Conservation (phyloP, 2,888 invertebrate genomes). For the Galeruca laticollis region DNA sequence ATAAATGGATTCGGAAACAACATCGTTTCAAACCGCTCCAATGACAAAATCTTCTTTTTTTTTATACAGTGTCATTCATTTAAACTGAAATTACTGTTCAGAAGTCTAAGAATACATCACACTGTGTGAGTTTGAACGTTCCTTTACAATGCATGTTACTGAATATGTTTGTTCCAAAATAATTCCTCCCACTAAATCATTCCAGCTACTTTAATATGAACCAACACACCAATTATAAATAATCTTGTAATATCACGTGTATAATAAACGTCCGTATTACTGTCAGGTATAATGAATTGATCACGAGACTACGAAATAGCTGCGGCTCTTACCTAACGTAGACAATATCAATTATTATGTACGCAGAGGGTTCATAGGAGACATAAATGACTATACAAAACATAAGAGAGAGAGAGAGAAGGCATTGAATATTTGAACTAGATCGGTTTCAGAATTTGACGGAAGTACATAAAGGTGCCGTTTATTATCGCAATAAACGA, state of each 20-base stretch:
- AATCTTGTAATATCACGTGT: background rate
- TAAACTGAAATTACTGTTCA: no score
- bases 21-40: no score
- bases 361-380: background rate
- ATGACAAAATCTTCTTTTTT: no score
- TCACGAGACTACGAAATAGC: slow-evolving; percentile 18
- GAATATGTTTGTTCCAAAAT: no score
- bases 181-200: background rate
- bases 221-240: slow-evolving; percentile 9
- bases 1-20: no score
- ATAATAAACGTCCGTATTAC: slow-evolving; percentile 30
- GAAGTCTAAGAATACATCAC: no score
- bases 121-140: no score
- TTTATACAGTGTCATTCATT: no score
- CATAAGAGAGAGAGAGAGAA: background rate
- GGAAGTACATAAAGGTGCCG: background rate
- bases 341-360: slow-evolving; percentile 21
- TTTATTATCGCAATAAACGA: background rate
- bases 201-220: background rate
- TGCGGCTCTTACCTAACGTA: slow-evolving; percentile 8
- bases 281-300: slow-evolving; percentile 34
- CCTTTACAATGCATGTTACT: no score
- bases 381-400: slow-evolving; percentile 12
- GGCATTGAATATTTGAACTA: background rate
- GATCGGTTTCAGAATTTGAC: slow-evolving; percentile 2